phyloP scores from a whole-genome alignment of 2,113 vertebrate species.

The Hippoglossus stenolepis region DNA sequence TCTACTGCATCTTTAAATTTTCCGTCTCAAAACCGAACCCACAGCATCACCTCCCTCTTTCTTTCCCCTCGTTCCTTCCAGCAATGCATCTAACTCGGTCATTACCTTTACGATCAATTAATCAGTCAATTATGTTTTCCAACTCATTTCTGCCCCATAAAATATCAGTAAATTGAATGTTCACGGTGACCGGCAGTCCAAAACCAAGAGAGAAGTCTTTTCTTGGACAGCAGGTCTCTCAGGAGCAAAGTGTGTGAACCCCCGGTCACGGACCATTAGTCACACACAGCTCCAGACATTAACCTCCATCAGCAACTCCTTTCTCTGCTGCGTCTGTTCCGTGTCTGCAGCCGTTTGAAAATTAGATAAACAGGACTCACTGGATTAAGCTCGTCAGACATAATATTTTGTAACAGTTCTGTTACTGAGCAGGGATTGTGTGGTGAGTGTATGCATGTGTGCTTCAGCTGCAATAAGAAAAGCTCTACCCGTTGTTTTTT shows the following conservation, averaged over 20 bases:
- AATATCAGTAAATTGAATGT: not conserved
- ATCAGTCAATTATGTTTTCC: not conserved
- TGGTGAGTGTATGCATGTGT: not conserved
- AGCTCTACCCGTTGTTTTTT: too few species aligned
- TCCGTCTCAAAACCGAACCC: too few species aligned
- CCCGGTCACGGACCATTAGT: constrained; percentile 44
- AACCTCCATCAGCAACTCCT: constrained; percentile 42
- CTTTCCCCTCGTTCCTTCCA: not conserved
- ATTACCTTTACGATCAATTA: not conserved
- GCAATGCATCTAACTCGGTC: not conserved
- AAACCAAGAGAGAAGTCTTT: not conserved
- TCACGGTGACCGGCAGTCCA: not conserved
- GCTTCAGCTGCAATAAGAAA: too few species aligned
- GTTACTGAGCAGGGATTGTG: not conserved
- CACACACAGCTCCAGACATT: constrained; percentile 39
- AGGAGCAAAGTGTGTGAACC: constrained; percentile 17
- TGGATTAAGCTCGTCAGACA: constrained; percentile 27
- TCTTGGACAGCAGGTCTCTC: constrained; percentile 18
- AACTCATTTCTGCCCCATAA: not conserved
- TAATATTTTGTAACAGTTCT: constrained; percentile 36
- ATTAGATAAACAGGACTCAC: constrained; percentile 33
- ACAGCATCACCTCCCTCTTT: not conserved
- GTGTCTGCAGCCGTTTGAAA: constrained; percentile 24
- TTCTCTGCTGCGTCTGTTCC: not conserved
- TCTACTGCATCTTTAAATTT: too few species aligned